phyloP scores from a whole-genome alignment of 2,888 invertebrate species.

The Eupithecia subumbrata region DNA sequence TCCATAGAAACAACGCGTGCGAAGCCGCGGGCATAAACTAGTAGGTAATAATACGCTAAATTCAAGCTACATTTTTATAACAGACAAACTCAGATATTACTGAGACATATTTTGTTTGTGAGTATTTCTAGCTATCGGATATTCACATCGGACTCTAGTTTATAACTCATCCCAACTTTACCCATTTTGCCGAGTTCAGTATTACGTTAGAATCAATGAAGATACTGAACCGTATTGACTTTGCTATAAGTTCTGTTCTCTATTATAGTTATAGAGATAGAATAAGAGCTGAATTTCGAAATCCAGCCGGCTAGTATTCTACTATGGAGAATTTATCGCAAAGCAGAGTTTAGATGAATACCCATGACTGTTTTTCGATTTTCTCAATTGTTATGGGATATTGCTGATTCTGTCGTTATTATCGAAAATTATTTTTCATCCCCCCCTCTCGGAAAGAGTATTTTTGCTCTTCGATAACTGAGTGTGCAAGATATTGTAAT shows the following conservation, averaged over 20 bases:
- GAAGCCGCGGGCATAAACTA: too few relatives aligned
- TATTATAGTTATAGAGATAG: neutral
- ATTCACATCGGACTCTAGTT: constrained; percentile 1
- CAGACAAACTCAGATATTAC: neutral
- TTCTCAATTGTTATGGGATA: neutral
- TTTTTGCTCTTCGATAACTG: too few relatives aligned
- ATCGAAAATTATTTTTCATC: neutral
- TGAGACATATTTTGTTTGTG: neutral
- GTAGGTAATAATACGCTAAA: too few relatives aligned
- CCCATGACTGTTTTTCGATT: neutral
- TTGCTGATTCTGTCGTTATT: neutral
- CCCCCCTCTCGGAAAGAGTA: too few relatives aligned
- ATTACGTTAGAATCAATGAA: constrained; percentile 5
- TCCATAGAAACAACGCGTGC: too few relatives aligned
- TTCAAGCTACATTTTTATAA: neutral
- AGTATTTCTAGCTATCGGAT: neutral
- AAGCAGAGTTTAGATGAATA: neutral
- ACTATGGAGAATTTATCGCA: neutral
- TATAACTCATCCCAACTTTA: constrained; percentile 1
- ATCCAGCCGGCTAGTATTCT: too few relatives aligned
- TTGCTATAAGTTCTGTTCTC: neutral
- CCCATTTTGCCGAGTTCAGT: neutral
- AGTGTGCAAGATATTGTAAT: too few relatives aligned
- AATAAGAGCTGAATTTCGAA: neutral
- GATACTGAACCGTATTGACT: constrained; percentile 5